These are phyloP conservation scores for Sinocyclocheilus grahami DNA, from an alignment of 2,113 vertebrate genomes.

Conservation along the genomic window DNA sequence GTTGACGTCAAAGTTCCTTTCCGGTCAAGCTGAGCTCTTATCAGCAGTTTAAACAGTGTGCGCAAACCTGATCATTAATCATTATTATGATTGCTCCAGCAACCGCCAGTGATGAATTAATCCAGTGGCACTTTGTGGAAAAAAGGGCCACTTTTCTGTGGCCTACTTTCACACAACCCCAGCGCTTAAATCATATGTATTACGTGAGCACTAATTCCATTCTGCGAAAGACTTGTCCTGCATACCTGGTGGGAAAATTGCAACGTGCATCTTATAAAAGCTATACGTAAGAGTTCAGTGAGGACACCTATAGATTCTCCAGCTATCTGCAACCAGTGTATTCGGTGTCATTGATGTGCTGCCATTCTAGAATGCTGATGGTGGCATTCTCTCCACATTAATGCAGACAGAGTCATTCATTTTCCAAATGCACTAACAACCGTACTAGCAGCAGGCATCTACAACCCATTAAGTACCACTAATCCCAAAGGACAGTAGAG, in stretches of 20 bases:
- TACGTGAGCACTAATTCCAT: neutral
- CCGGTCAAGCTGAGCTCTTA: neutral
- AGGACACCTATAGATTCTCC: neutral
- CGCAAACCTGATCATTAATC: slow-evolving; percentile 17
- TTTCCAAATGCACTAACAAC: slow-evolving; percentile 37
- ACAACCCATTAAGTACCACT: slow-evolving; percentile 49
- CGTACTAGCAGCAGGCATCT: slow-evolving; percentile 33
- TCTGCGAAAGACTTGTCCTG: neutral
- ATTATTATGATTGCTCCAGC: slow-evolving; percentile 21
- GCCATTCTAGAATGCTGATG: slow-evolving; percentile 21
- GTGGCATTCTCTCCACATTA: slow-evolving; percentile 35
- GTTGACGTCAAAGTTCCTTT: slow-evolving; percentile 7
- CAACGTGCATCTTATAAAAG: slow-evolving; percentile 10
- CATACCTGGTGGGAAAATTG: neutral
- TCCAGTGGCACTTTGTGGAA: neutral
- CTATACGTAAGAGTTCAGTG: neutral
- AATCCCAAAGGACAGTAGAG: slow-evolving; percentile 35
- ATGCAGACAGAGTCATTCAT: slow-evolving; percentile 30
- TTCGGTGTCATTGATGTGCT: slow-evolving; percentile 7
- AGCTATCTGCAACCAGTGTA: neutral
- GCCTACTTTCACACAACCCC: slow-evolving; percentile 15
- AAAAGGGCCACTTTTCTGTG: slow-evolving; percentile 17
- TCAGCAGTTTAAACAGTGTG: slow-evolving; percentile 22
- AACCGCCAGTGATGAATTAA: slow-evolving; percentile 20
- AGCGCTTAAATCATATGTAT: slow-evolving; percentile 12